Evolutionary conservation across 1,140 invertebrate genomes (phyloP), one percentile per base, ranked within the genome.

Genomic region (Probaryconus sp.): DNA sequence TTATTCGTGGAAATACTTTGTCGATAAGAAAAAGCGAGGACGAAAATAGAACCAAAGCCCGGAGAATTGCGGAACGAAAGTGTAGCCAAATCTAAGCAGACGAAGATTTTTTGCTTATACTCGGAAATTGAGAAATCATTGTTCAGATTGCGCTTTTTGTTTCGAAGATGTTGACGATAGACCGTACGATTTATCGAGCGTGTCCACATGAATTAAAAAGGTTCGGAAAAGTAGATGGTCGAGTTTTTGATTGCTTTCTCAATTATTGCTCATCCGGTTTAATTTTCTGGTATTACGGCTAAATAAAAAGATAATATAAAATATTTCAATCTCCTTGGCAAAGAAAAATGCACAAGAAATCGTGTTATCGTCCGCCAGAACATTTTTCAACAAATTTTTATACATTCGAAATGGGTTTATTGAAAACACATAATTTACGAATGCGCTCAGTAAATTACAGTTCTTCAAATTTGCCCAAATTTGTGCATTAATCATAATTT

Each of bases 71-170:
- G 70, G 70, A 73, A 73, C 71, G 71, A 74, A 74, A 74, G 43
- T 30, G 43, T 28, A 30, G 56, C 50, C 58, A 68, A 74, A 74
- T 74, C 63, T 63, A 68, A 74, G 21, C 58, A 38, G 61, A 24
- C 17, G 18, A 18, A 24, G 24, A 51, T 35, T 68, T 74, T 74
- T 75, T 68, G 58, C 58, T 11, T 13, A 16, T 11, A 14, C 50
- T 55, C 31, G 50, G 64, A 74, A 68, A 74, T 68, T 74, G 71
- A 74, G 71, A 74, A 75, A 75, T 75, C 71, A 75, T 75, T 75
- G 71, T 68, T 53, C 48, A 33, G 58, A 68, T 61, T 43, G 35
- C 30, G 18, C 42, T 74, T 74, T 74, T 74, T 74, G 38, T 56
- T 40, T 37, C 13, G n/a, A 42, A 35, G 42, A 47, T 37, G 56